A percentile compares a stretch with the other conserved stretches of the same genome.
Evolutionary conservation across 2,797 vertebrate species (phyloP).

Genomic region (Tenualosa thibaudeaui): DNA sequence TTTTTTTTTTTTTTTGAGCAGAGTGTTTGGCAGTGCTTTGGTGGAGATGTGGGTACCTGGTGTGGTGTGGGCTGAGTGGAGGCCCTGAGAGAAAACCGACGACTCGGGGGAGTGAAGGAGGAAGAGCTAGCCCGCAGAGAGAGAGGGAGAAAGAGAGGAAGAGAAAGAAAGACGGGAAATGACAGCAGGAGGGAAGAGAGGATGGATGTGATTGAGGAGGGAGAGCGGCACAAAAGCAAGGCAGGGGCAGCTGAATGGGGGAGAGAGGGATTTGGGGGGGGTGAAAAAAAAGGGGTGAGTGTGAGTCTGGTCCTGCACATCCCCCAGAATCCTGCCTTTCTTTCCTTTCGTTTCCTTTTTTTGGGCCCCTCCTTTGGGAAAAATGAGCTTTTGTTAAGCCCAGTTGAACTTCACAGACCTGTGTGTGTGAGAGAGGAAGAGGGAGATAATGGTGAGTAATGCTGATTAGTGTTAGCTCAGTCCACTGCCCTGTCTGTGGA

Average conservation of each 20-base stretch:
- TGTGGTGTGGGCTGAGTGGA: background rate
- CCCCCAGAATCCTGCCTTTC: background rate
- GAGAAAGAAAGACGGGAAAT: constrained; percentile 26
- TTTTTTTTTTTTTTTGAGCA: background rate
- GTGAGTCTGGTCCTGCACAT: background rate
- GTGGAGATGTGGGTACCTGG: background rate
- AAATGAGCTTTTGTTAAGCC: background rate
- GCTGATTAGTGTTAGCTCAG: background rate
- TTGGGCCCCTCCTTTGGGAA: background rate
- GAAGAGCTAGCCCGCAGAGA: background rate
- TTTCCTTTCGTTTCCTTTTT: background rate
- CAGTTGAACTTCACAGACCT: background rate
- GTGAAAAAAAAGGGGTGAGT: background rate
- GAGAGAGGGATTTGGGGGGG: background rate
- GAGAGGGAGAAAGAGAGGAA: constrained; percentile 25
- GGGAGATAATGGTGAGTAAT: background rate
- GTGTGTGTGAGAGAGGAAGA: background rate
- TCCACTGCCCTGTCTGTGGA: background rate
- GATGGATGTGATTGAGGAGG: background rate
- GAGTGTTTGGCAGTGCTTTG: background rate
- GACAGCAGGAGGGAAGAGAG: background rate
- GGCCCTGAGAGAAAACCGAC: background rate
- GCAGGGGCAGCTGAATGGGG: background rate
- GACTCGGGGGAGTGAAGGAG: background rate
- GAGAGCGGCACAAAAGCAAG: background rate